Percentiles rank a stretch among this genome's conserved stretches.
phyloP scores from a whole-genome alignment of 2,797 vertebrate genomes.

The Fratercula arctica region DNA sequence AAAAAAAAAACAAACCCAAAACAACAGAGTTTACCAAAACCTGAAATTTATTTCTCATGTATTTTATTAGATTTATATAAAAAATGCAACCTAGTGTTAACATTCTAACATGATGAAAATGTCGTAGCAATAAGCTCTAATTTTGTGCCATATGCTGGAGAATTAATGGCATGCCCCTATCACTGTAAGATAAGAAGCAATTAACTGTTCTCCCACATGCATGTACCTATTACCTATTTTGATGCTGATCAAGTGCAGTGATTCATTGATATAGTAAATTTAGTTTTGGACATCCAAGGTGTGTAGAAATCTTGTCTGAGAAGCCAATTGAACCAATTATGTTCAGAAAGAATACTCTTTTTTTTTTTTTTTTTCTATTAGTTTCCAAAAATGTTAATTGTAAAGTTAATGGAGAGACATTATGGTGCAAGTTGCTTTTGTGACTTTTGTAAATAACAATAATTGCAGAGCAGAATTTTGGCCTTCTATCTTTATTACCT shows the following conservation, averaged over 20 bases:
- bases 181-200: not conserved
- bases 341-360: not conserved
- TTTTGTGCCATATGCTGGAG: slow-evolving; percentile 45
- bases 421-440: not conserved
- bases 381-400: not conserved
- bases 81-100: not conserved
- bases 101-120: slow-evolving; percentile 14
- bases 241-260: not conserved
- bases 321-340: not conserved
- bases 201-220: slow-evolving; percentile 1
- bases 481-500: not conserved
- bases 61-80: not conserved
- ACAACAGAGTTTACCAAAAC: not conserved
- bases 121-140: not conserved
- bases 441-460: not conserved
- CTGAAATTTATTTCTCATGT: not conserved
- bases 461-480: not conserved
- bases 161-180: slow-evolving; percentile 34
- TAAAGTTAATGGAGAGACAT: not conserved
- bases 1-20: accelerated
- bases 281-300: not conserved
- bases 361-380: not conserved
- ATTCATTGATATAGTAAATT: not conserved
- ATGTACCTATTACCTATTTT: not conserved
- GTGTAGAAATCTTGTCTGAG: not conserved